phyloP scores from a whole-genome alignment of 2,113 vertebrate genomes.

The Poecile atricapillus region DNA sequence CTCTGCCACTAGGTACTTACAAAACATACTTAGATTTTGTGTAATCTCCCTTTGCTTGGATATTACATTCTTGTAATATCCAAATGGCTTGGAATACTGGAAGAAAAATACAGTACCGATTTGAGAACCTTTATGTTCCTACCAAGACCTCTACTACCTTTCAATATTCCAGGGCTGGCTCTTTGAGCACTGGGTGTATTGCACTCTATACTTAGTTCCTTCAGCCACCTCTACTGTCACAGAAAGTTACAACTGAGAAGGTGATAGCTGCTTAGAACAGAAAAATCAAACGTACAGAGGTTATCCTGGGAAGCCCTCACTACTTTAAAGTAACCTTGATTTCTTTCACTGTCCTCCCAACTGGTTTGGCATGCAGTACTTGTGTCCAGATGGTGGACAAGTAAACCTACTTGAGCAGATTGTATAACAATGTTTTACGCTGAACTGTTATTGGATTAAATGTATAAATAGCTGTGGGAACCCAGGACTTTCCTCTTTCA shows the following conservation, averaged over 20 bases:
- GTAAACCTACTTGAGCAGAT: conserved; percentile 37
- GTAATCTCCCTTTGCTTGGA: background rate
- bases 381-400: conserved; percentile 36
- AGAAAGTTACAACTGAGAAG: background rate
- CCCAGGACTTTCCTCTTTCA: background rate
- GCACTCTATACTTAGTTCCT: background rate
- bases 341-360: background rate
- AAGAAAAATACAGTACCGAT: background rate
- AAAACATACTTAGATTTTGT: background rate
- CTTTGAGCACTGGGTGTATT: background rate
- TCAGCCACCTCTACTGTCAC: background rate
- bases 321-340: conserved; percentile 13
- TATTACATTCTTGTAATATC: background rate
- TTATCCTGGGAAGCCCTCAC: background rate
- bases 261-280: rapidly evolving
- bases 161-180: background rate
- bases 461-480: conserved; percentile 20
- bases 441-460: conserved; percentile 43
- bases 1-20: background rate
- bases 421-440: conserved; percentile 7
- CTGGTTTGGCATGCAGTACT: background rate
- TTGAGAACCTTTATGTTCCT: background rate
- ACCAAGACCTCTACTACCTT: background rate
- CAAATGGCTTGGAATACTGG: background rate
- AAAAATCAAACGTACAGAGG: background rate